A percentile compares a stretch with the other conserved stretches of the same genome.
phyloP scores from a whole-genome alignment of 1,140 invertebrate genomes.

The Matsumurasca onukii region DNA sequence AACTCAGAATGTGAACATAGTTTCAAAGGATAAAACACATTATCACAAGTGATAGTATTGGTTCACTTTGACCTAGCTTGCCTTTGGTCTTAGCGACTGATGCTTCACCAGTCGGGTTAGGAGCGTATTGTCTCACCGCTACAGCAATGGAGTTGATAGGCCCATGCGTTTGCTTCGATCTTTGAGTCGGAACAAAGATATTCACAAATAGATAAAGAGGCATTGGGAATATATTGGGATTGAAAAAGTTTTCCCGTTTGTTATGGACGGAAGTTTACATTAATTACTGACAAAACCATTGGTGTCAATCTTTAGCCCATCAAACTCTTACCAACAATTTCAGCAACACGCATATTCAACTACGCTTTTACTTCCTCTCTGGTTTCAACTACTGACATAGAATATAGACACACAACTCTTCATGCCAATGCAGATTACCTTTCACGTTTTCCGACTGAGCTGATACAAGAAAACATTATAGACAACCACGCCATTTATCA shows the following conservation, averaged over 20 bases:
- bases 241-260: constrained; percentile 47
- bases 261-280: not conserved
- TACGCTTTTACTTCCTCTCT: not conserved
- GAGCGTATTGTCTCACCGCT: constrained; percentile 50
- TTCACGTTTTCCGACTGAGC: constrained; percentile 23
- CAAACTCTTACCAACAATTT: not conserved
- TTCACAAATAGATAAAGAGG: constrained; percentile 51
- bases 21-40: not conserved
- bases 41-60: not conserved
- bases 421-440: not conserved
- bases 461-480: constrained; percentile 53
- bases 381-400: not conserved
- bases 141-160: constrained; percentile 45
- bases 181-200: constrained; percentile 45
- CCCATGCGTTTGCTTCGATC: constrained; percentile 49
- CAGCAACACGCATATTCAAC: not conserved
- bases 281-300: not conserved
- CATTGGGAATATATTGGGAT: constrained; percentile 39
- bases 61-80: not conserved
- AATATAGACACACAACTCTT: not conserved
- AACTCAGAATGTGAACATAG: not conserved
- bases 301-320: not conserved
- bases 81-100: constrained; percentile 51
- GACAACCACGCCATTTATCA: not conserved
- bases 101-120: constrained; percentile 52